These are phyloP conservation scores for Eulithis testata DNA, from an alignment of 2,888 invertebrate species.

Conservation along the genomic window DNA sequence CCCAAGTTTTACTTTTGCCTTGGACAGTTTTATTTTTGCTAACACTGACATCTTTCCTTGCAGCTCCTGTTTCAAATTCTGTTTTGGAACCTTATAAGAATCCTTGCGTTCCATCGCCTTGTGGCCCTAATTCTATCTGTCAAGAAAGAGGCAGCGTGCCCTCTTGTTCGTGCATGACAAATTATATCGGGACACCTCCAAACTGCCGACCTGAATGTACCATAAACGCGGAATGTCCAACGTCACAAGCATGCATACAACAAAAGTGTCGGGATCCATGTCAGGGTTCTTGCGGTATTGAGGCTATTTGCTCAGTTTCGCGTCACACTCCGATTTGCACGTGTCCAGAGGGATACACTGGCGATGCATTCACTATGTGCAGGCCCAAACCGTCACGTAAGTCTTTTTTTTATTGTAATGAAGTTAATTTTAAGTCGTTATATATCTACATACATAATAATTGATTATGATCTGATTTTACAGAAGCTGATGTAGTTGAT, in stretches of 20 bases:
- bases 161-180: conserved; percentile 86
- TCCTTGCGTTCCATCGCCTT: conserved; percentile 87
- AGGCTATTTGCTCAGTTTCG: conserved; percentile 86
- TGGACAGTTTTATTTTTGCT: not conserved
- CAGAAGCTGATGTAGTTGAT: conserved; percentile 62
- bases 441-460: not conserved
- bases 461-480: conserved; percentile 13
- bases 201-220: conserved; percentile 89
- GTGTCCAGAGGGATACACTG: conserved; percentile 88
- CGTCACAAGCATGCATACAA: conserved; percentile 87
- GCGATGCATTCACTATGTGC: conserved; percentile 87
- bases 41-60: conserved; percentile 30
- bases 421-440: not conserved
- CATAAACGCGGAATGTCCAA: conserved; percentile 88
- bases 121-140: conserved; percentile 89
- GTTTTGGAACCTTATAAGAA: conserved; percentile 77
- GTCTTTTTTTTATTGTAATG: conserved; percentile 25
- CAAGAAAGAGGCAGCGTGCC: conserved; percentile 84
- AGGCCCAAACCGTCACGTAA: conserved; percentile 72
- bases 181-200: conserved; percentile 86
- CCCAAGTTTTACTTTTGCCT: too few relatives aligned
- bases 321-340: conserved; percentile 90
- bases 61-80: conserved; percentile 75
- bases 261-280: conserved; percentile 90
- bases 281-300: conserved; percentile 87